Evolutionary conservation across 2,113 vertebrate species (phyloP), one percentile per base, ranked within the genome.

Genomic region (Cinclus cinclus): DNA sequence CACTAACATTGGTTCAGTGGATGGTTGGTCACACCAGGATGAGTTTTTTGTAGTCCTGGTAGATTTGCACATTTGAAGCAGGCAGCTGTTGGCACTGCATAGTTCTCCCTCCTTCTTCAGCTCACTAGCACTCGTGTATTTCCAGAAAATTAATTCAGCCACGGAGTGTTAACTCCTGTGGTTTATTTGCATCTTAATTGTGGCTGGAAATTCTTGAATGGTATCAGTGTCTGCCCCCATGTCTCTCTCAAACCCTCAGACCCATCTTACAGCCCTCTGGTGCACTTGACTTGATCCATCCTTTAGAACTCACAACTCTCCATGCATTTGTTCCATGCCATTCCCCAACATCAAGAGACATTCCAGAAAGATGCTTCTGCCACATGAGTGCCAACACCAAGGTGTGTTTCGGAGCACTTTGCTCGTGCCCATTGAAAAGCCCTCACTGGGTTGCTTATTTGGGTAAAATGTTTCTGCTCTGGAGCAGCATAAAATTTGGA

Each of bases 341-440:
- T 39, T 6, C 8, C n/a, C 33, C 14, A 63, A 4, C 18, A 14
- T 7, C 7, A 1, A 18, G 4, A 4, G 42, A 37, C 11, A 6
- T 58, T 70, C 52, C 15, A 33, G 59, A 16, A 19, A 31, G 37
- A 4, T 44, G 31, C 3, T 2, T 46, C 74, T 75, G 82, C 58
- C 23, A 0, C 0, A 0, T 0, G 1, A 24, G 31, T 78, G 52
- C 64, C 52, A 46, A 3, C 42, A 11, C 53, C 49, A 28, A 37
- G 65, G 25, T 27, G 2, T 39, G 4, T 39, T 70, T 58, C 24
- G 50, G 69, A 89, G 77, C 2, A 1, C 39, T 87, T 81, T 73
- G 37, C 56, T 62, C 50, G 15, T 52, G 18, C 50, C 0, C 0
- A 6, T 24, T 56, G 65, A 64, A 74, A 78, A 77, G 24, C 39